Conservation (phyloP, 2,888 invertebrate genomes). For the Orthosia cruda region DNA sequence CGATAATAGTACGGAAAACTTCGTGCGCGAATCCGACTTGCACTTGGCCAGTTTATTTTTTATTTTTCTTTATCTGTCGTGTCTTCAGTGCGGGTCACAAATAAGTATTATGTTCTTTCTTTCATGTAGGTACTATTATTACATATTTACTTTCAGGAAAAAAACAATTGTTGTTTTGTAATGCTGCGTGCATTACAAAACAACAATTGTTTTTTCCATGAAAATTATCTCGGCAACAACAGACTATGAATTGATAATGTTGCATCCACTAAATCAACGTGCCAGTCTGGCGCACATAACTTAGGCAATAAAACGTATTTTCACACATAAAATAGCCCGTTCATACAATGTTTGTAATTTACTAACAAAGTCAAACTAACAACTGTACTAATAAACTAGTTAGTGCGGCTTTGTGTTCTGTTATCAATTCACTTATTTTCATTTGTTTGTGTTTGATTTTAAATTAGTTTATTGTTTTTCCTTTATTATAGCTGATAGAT, state of each 20-base stretch:
- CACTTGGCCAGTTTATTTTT: no score
- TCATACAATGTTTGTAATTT: constrained; percentile 58
- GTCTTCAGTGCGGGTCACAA: no score
- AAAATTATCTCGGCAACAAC: constrained; percentile 40
- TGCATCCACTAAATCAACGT: constrained; percentile 54
- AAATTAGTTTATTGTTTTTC: not conserved
- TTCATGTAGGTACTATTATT: no score
- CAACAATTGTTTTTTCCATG: constrained; percentile 6
- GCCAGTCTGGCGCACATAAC: constrained; percentile 58
- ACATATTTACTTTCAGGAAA: not conserved
- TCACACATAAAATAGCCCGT: constrained; percentile 58
- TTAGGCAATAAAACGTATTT: constrained; percentile 65
- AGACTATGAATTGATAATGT: constrained; percentile 50
- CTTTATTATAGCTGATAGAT: not conserved
- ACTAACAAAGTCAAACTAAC: constrained; percentile 58
- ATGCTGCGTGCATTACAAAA: constrained; percentile 11
- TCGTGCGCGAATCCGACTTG: no score
- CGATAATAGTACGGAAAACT: no score
- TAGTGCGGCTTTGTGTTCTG: constrained; percentile 38
- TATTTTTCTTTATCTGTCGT: no score
- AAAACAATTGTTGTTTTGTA: no score
- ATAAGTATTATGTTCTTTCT: no score
- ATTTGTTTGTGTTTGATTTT: constrained; percentile 23
- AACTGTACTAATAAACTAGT: constrained; percentile 60
- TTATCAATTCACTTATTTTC: constrained; percentile 53